Percentiles rank a stretch among this genome's conserved stretches.
These are phyloP conservation scores for Myopa testacea DNA, from an alignment of 2,888 invertebrate species.

Conservation along the genomic window DNA sequence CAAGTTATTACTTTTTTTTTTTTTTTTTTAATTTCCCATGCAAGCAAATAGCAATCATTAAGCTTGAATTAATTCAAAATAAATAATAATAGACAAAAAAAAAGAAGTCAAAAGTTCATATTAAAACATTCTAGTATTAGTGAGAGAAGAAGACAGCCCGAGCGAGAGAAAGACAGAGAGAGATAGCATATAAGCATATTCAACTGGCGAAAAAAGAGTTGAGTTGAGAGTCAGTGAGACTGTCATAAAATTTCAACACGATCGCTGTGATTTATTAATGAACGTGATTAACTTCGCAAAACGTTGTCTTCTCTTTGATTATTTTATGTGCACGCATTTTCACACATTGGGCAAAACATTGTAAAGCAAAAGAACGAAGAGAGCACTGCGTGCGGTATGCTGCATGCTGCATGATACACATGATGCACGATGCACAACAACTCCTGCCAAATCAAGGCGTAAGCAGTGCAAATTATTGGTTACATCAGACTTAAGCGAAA, in stretches of 20 bases:
- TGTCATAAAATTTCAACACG: slow-evolving; percentile 16
- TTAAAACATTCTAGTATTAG: neutral
- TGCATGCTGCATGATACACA: slow-evolving; percentile 13
- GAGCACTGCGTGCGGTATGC: neutral
- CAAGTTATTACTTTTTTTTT: neutral
- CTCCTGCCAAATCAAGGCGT: slow-evolving; percentile 2
- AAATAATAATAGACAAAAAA: slow-evolving; percentile 2
- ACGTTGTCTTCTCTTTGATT: neutral
- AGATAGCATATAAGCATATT: neutral
- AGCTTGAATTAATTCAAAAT: neutral
- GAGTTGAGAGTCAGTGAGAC: neutral
- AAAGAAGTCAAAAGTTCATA: neutral
- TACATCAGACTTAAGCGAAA: slow-evolving; percentile 36
- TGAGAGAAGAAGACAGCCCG: neutral
- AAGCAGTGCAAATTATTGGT: slow-evolving; percentile 25
- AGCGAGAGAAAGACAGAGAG: neutral
- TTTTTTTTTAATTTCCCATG: neutral
- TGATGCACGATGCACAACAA: slow-evolving; percentile 20
- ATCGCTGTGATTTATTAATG: slow-evolving; percentile 25
- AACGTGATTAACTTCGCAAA: slow-evolving; percentile 12
- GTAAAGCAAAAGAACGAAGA: neutral
- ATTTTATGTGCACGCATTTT: neutral
- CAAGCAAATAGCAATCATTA: slow-evolving; percentile 9
- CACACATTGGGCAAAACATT: slow-evolving; percentile 8
- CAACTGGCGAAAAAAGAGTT: neutral